A percentile compares a stretch with the other conserved stretches of the same genome.
phyloP scores from a whole-genome alignment of 2,888 invertebrate genomes.

The Villa cingulata region DNA sequence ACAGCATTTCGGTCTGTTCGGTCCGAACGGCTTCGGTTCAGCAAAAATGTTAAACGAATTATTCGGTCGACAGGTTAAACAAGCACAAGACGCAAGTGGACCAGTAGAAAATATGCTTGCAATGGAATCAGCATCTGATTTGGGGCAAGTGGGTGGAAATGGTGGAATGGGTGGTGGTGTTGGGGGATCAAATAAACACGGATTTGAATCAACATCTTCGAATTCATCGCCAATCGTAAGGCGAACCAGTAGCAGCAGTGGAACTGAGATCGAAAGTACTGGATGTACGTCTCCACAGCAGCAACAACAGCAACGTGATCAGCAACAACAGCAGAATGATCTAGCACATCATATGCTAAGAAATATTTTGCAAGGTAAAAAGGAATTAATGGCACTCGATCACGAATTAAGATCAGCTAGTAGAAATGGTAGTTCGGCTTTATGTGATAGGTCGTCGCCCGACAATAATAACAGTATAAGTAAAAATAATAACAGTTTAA shows the following conservation, averaged over 20 bases:
- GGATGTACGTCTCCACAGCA: conserved; percentile 23
- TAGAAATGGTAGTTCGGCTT: conserved; percentile 30
- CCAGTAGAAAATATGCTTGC: conserved; percentile 38
- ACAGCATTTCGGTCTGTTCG: conserved; percentile 67
- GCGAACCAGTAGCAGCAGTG: conserved; percentile 27
- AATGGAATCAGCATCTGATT: conserved; percentile 34
- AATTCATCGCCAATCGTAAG: conserved; percentile 19
- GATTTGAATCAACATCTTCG: conserved; percentile 14
- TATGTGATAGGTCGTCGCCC: conserved; percentile 24
- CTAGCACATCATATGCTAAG: conserved; percentile 76
- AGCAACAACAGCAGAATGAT: conserved; percentile 35
- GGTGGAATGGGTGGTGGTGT: conserved; percentile 6
- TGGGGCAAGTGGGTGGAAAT: conserved; percentile 30
- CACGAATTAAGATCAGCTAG: conserved; percentile 47
- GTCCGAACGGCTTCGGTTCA: conserved; percentile 71
- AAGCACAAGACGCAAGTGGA: conserved; percentile 45
- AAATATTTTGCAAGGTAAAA: conserved; percentile 79
- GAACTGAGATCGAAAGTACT: conserved; percentile 39
- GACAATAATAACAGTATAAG: conserved; percentile 33
- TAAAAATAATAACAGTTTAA: conserved; percentile 24
- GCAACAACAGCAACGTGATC: conserved; percentile 20
- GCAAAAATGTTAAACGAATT: conserved; percentile 87
- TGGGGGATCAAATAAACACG: conserved; percentile 7
- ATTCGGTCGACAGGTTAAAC: conserved; percentile 66
- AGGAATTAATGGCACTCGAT: conserved; percentile 64